Evolutionary conservation across 1,140 invertebrate genomes (phyloP), one percentile per base, ranked within the genome.

Genomic region (Apis florea): DNA sequence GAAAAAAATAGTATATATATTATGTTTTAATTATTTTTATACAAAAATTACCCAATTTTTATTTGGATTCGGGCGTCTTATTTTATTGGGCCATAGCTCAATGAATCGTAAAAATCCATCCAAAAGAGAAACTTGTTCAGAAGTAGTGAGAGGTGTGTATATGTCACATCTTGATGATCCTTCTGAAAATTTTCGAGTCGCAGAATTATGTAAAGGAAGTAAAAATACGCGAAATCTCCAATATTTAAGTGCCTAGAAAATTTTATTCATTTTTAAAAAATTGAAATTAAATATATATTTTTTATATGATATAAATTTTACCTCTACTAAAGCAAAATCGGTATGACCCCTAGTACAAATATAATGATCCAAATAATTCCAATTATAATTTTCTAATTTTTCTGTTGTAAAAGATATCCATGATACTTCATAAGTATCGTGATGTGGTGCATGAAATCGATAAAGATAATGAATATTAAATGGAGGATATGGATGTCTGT

Each of bases 351-450:
- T 94, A 1, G 97, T 98, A 91, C 98, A 99, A 79, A 99, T 98
- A 91, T 99, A 99, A 92, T 99, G 97, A 93, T 99, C 98, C 93
- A 99, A 95, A 93, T 98, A 98, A 94, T 99, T 99, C 98, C 98
- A 99, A 93, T 99, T 99, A 90, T 98, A 99, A 90, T 97, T 98
- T 94, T 99, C 98, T 40, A 99, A 93, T 90, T 98, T 98, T 93
- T 99, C 98, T 1, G 98, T 98, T 17, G 96, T 97, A 92, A 99
- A 99, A 59, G 98, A 97, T 1, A 98, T 98, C 95, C 97, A 98
- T 0, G 98, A 99, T n/a, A 98, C 96, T 92, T 98, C 97, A 91
- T 99, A 99, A 1, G 96, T 98, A 81, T 97, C 96, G 90, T 98
- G 98, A 93, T 99, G 97, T 0, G 98, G 98, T 4, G 97, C 97